phyloP scores from a whole-genome alignment of 2,888 invertebrate species.

The Tipula lateralis region DNA sequence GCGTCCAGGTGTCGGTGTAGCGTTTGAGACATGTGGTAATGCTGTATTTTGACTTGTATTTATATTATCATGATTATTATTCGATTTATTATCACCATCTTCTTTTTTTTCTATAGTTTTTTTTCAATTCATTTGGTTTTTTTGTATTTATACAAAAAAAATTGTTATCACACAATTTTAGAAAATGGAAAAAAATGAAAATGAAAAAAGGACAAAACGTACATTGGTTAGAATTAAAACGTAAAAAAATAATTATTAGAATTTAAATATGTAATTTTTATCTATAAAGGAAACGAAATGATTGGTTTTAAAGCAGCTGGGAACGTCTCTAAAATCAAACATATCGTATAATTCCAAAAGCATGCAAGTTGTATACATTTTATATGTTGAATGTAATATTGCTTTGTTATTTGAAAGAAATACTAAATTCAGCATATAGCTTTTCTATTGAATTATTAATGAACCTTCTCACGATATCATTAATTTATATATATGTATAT shows the following conservation, averaged over 20 bases:
- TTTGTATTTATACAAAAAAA: neutral
- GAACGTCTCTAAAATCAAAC: neutral
- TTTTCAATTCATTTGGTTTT: neutral
- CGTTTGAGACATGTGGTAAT: neutral
- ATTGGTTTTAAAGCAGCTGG: neutral
- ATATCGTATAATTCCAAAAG: conserved; percentile 11
- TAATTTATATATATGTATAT: too few relatives aligned
- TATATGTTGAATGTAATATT: neutral
- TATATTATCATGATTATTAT: neutral
- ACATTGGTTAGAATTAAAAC: conserved; percentile 11
- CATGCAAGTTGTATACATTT: neutral
- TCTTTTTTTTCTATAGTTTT: neutral
- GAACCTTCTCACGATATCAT: conserved; percentile 28
- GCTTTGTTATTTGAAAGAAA: neutral
- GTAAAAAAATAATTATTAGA: conserved; percentile 11
- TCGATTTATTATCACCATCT: conserved; percentile 31
- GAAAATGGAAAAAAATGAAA: conserved; percentile 20
- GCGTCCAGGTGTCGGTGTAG: neutral
- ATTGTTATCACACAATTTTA: conserved; percentile 19
- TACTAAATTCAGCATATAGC: neutral
- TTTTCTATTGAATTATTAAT: conserved; percentile 25
- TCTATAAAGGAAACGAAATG: neutral
- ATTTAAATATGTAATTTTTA: conserved; percentile 4
- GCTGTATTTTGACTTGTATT: neutral
- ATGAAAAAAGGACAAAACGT: conserved; percentile 27